Conservation (phyloP, 2,888 invertebrate genomes). For the Calliphora vomitoria region DNA sequence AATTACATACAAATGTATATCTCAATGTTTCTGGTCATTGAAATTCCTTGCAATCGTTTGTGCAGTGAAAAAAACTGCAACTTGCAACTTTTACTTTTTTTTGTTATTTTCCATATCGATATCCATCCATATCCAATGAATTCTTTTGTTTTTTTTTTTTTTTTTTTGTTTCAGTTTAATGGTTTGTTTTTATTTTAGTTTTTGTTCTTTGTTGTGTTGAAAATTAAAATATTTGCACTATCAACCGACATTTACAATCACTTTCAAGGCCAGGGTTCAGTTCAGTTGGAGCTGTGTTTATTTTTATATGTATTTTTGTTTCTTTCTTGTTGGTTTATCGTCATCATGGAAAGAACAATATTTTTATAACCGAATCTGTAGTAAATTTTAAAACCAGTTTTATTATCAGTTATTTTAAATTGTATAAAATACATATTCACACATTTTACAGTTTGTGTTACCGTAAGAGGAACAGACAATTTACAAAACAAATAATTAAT, state of each 20-base stretch:
- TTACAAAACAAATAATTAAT: too few relatives aligned
- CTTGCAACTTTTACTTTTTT: constrained; percentile 27
- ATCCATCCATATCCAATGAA: background rate
- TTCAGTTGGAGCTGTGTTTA: constrained; percentile 16
- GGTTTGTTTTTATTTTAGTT: background rate
- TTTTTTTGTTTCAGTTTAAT: background rate
- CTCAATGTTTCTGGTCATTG: constrained; percentile 10
- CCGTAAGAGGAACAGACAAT: background rate
- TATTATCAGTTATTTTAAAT: constrained; percentile 2
- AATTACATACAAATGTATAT: background rate
- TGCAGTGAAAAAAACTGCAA: background rate
- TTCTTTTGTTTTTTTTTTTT: background rate
- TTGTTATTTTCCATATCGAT: background rate
- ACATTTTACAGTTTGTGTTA: background rate
- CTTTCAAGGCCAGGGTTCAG: constrained; percentile 51
- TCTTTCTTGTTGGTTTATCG: constrained; percentile 11
- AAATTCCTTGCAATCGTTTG: background rate
- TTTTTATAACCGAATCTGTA: constrained; percentile 1
- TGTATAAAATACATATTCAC: background rate
- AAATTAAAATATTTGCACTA: constrained; percentile 39
- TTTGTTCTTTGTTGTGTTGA: constrained; percentile 24
- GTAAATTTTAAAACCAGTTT: constrained; percentile 33
- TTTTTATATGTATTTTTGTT: background rate
- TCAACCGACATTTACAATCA: constrained; percentile 37
- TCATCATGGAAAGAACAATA: constrained; percentile 16